Conservation (phyloP, 2,113 vertebrate genomes). For the Actenoides hombroni region DNA sequence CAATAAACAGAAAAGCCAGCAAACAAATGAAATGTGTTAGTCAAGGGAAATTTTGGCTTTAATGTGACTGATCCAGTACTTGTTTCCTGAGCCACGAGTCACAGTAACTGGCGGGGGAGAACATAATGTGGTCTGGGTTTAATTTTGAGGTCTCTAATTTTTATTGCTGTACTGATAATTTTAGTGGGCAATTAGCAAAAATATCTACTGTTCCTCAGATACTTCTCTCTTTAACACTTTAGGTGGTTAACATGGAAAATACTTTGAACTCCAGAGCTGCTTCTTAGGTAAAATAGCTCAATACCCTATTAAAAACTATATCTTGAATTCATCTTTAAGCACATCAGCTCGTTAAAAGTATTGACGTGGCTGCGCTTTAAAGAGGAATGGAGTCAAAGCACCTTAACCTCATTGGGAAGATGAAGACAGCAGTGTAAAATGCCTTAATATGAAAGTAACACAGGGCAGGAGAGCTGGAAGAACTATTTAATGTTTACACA, state of each 20-base stretch:
- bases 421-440: not conserved
- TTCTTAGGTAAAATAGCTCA: not conserved
- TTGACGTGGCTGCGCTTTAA: not conserved
- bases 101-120: conserved; percentile 9
- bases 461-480: not conserved
- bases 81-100: conserved; percentile 18
- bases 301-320: not conserved
- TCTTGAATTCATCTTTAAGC: conserved; percentile 2
- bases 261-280: not conserved
- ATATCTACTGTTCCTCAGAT: not conserved
- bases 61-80: not conserved
- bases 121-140: conserved; percentile 6
- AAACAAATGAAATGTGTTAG: conserved; percentile 9
- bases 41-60: conserved; percentile 15
- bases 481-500: conserved; percentile 40
- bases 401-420: not conserved
- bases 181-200: not conserved
- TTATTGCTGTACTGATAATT: not conserved
- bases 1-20: conserved; percentile 16
- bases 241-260: not conserved
- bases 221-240: not conserved
- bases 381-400: not conserved
- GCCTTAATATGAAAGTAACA: not conserved
- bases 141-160: conserved; percentile 23
- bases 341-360: not conserved